phyloP scores from a whole-genome alignment of 2,113 vertebrate species.

The Eurypyga helias region DNA sequence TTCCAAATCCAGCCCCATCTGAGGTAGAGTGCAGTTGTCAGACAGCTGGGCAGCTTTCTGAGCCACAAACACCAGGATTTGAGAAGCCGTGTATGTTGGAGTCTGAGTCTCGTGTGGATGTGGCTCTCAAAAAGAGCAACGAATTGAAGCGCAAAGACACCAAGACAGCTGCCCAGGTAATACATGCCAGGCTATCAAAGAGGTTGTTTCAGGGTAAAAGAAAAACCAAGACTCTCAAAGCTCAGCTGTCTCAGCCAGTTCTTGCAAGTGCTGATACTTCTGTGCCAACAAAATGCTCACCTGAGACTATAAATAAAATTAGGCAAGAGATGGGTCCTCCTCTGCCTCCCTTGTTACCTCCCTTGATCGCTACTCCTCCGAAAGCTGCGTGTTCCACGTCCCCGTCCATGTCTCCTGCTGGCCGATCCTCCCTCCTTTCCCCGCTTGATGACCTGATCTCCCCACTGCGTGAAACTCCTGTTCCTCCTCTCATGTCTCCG shows the following conservation, averaged over 20 bases:
- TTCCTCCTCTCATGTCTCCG: constrained; percentile 64
- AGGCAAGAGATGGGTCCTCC: constrained; percentile 89
- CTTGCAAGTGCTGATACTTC: constrained; percentile 59
- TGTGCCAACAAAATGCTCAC: constrained; percentile 33
- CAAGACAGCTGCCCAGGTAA: not conserved
- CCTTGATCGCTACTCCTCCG: constrained; percentile 86
- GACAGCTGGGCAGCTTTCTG: not conserved
- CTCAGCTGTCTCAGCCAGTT: not conserved
- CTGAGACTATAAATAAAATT: constrained; percentile 79
- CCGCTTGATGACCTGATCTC: constrained; percentile 73
- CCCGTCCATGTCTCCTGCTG: constrained; percentile 70
- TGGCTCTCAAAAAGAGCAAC: not conserved
- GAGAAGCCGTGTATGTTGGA: constrained; percentile 25
- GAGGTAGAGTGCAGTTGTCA: constrained; percentile 4
- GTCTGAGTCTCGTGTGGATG: not conserved
- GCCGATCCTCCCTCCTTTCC: constrained; percentile 77
- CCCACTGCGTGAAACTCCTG: constrained; percentile 57
- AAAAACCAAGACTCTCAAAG: not conserved
- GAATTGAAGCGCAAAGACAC: not conserved
- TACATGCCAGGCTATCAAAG: not conserved
- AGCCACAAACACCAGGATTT: not conserved
- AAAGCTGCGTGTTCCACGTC: constrained; percentile 66
- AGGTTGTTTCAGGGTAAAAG: not conserved
- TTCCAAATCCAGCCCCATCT: constrained; percentile 25
- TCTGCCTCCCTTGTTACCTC: constrained; percentile 85